phyloP scores from a whole-genome alignment of 2,113 vertebrate species.

The Solenodon paradoxus region DNA sequence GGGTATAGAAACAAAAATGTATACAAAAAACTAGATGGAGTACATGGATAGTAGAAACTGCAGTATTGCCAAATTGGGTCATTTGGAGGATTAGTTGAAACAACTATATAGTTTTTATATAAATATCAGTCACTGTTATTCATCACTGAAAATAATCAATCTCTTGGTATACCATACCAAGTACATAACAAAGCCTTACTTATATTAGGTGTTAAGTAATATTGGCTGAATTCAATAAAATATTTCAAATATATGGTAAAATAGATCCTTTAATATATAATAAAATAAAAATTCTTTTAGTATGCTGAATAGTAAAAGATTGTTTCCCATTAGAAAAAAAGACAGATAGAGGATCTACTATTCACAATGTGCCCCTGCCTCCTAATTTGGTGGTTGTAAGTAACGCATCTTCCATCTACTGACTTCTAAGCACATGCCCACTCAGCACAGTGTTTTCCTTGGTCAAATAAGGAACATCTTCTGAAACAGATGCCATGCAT shows the following conservation, averaged over 20 bases:
- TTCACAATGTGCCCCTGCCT: neutral
- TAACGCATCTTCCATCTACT: neutral
- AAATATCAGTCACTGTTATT: neutral
- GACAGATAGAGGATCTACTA: neutral
- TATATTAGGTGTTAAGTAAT: neutral
- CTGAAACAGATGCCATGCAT: neutral
- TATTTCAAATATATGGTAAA: too few species aligned
- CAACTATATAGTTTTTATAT: too few species aligned
- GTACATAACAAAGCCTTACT: neutral
- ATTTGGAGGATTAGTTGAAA: neutral
- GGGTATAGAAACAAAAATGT: neutral
- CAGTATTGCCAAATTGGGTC: neutral
- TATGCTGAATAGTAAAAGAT: neutral
- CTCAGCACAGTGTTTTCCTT: neutral
- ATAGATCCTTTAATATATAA: too few species aligned
- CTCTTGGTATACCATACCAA: neutral
- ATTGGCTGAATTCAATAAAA: constrained; percentile 16
- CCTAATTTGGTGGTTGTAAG: neutral
- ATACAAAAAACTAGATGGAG: neutral
- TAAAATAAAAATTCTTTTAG: too few species aligned
- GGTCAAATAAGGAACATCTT: neutral
- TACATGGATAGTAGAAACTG: neutral
- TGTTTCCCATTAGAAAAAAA: neutral
- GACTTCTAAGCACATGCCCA: neutral
- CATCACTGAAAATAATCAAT: neutral